Base-by-base conservation (phyloP, 1,140 invertebrate genomes). In the Probaryconus sp. region DNA sequence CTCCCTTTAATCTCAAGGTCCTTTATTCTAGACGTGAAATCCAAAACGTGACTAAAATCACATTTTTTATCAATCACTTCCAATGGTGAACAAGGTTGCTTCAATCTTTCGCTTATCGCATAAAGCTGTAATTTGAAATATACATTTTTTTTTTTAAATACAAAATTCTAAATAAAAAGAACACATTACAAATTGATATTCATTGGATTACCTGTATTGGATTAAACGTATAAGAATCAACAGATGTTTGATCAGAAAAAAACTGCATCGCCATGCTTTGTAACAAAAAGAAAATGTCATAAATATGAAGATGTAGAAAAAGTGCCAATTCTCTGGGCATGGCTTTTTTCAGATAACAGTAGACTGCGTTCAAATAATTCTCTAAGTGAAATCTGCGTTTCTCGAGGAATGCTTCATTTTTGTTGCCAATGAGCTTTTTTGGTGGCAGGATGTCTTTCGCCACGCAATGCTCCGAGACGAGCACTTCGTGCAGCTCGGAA, bases 11-110 rank as follows among this genome's bases (percentile, higher is more conserved):
- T 91, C 40, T 90, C 89, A 0, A 97, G 81, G 7, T 85, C 88
- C 11, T 88, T 89, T 5, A 96, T 80, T 76, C 94, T 92, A 1
- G 93, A 93, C 82, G 94, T 94, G 80, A 96, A 95, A 82, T 98
- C 96, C 48, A 98, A 82, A 3, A 98, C 92, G 81, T 97, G 95
- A 75, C 94, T 95, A 64, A 98, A 94, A 85, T 98, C 95, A 79
- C 92, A 92, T 78, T 89, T 89, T 83, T 90, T 91, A 64, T 92
- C 92, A 53, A 90, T 85, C 37, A 92, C 91, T 87, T 94, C 91
- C 42, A 91, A 87, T 1, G 91, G 89, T 11, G 96, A 94, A 83
- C 96, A 95, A 0, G 96, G 94, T 71, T 95, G 90, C 83, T 95
- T 95, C 5, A 97, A 89, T 75, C 96, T 89, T 84, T 96, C 93